Evolutionary conservation across 2,888 invertebrate species (phyloP), one percentile per base, ranked within the genome.

Genomic region (Rapana venosa): DNA sequence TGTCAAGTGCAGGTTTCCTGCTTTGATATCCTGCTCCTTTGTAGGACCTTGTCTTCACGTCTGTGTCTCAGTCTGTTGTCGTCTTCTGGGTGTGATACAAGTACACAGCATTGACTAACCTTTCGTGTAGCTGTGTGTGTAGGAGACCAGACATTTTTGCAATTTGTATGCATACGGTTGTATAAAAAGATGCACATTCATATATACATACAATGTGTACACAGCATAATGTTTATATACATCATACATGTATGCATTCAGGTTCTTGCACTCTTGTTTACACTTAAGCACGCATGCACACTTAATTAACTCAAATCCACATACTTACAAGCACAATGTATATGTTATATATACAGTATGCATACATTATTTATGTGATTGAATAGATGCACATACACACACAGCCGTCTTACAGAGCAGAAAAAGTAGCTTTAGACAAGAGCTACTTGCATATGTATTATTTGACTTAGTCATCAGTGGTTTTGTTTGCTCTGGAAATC

Each of bases 1-100:
- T 2, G 32, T 85, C 58, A 85, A 85, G 85, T 85, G 58, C 58
- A 58, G 30, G n/a, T 20, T 85, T 85, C 85, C 85, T 61, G 17
- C 22, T 1, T 35, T 35, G 32, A 35, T 2, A 35, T 79, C 79
- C 79, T 35, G 32, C 32, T 79, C 79, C 32, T 66, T 66, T 66
- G 66, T 26, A 66, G 66, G 35, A 32, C 35, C 47, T n/a, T 20
- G 17, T 79, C 79, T 32, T 79, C 32, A 15, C 35, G 17, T 79
- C 79, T 20, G 20, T 35, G 79, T 79, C 11, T 32, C 79, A 47
- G 17, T 79, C 79, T 32, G 6, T 79, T 35, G 22, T 32, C 32
- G 30, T 35, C 13, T 79, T 79, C 32, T 79, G 1, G 11, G 74
- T n/a, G 30, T 13, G 35, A 79, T 15, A 79, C 22, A 17, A 15